Percentiles rank a stretch among this genome's conserved stretches.
These are phyloP conservation scores for Danio rerio DNA, from an alignment of 2,113 vertebrate genomes.

Conservation along the genomic window GRCz12tu NC_133186.1:5858501-5859000, in stretches of 20 bases:
- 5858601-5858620: not conserved
- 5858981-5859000: too few relatives aligned
- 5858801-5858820: constrained; percentile 74
- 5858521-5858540: constrained; percentile 1
- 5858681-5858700: constrained; percentile 59
- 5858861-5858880: too few relatives aligned
- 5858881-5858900: too few relatives aligned
- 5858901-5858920: too few relatives aligned
- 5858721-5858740: constrained; percentile 51
- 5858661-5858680: constrained; percentile 44
- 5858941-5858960: too few relatives aligned
- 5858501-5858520: not conserved
- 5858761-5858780: constrained; percentile 53
- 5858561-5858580: not conserved
- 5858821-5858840: constrained; percentile 34
- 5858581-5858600: not conserved
- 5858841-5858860: constrained; percentile 74
- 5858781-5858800: constrained; percentile 60
- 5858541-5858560: not conserved
- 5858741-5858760: constrained; percentile 45
- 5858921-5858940: too few relatives aligned
- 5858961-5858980: too few relatives aligned
- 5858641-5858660: constrained; percentile 75
- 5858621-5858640: constrained; percentile 26
- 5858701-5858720: constrained; percentile 59